A percentile compares a stretch with the other conserved stretches of the same genome.
phyloP scores from a whole-genome alignment of 2,888 invertebrate genomes.

The Molorchus minor region DNA sequence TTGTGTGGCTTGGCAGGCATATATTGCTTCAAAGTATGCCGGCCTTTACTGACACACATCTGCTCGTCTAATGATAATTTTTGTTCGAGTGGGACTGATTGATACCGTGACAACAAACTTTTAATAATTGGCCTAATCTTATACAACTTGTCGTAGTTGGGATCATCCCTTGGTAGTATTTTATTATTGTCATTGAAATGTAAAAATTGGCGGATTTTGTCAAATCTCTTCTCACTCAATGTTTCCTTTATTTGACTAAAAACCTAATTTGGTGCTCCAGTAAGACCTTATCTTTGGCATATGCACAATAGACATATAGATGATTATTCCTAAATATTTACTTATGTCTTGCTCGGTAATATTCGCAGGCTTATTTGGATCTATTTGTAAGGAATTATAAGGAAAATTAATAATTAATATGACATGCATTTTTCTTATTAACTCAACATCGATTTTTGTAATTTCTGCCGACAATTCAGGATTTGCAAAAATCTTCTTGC shows the following conservation, averaged over 20 bases:
- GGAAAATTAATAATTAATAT: no score
- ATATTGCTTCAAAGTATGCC: slow-evolving; percentile 49
- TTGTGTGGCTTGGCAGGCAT: slow-evolving; percentile 51
- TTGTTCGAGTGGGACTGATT: slow-evolving; percentile 48
- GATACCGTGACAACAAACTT: slow-evolving; percentile 48
- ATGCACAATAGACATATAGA: slow-evolving; percentile 16
- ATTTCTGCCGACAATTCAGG: background rate
- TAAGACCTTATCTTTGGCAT: slow-evolving; percentile 28
- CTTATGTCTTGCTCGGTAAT: background rate
- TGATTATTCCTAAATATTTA: slow-evolving; percentile 13
- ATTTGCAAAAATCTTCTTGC: background rate
- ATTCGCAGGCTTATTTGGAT: background rate
- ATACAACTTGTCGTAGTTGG: slow-evolving; percentile 33
- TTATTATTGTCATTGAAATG: slow-evolving; percentile 49
- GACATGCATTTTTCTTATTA: no score
- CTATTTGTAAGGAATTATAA: background rate
- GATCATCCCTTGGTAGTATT: slow-evolving; percentile 20
- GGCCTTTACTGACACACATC: slow-evolving; percentile 52
- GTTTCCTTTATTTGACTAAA: background rate
- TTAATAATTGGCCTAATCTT: slow-evolving; percentile 39
- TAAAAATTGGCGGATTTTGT: slow-evolving; percentile 44
- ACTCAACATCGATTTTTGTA: background rate
- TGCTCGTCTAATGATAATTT: slow-evolving; percentile 49
- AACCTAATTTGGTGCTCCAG: slow-evolving; percentile 1
- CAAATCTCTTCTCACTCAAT: slow-evolving; percentile 22